These are phyloP conservation scores for Dermolepida albohirtum DNA, from an alignment of 2,888 invertebrate species.

Conservation along the genomic window DNA sequence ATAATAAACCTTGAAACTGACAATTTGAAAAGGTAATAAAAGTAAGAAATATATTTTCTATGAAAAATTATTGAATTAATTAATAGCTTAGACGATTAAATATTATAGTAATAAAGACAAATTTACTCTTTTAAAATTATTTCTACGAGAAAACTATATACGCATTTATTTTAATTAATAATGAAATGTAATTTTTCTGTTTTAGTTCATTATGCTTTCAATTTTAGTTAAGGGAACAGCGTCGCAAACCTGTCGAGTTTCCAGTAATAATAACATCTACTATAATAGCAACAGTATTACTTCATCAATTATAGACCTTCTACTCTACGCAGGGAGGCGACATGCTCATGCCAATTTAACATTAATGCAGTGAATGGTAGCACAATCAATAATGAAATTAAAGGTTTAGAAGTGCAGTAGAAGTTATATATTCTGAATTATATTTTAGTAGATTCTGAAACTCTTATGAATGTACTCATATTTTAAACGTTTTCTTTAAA, in stretches of 20 bases:
- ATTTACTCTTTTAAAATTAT: too few relatives aligned
- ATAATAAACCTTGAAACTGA: too few relatives aligned
- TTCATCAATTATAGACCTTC: conserved; percentile 1
- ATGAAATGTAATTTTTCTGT: not conserved
- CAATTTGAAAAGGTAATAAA: too few relatives aligned
- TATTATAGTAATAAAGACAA: too few relatives aligned
- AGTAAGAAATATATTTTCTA: too few relatives aligned
- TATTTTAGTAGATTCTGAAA: not conserved
- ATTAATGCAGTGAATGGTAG: conserved; percentile 29
- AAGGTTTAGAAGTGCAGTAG: not conserved
- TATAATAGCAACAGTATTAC: conserved; percentile 12
- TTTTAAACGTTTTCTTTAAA: too few relatives aligned
- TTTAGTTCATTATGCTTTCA: conserved; percentile 20
- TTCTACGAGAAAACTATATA: too few relatives aligned
- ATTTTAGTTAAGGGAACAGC: not conserved
- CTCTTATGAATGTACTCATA: too few relatives aligned
- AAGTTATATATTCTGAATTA: conserved; percentile 11
- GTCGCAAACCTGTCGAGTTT: conserved; percentile 6
- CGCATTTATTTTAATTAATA: not conserved
- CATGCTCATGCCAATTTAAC: conserved; percentile 28
- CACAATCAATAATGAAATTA: conserved; percentile 16
- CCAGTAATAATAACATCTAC: conserved; percentile 1
- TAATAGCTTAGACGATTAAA: too few relatives aligned
- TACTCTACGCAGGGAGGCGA: conserved; percentile 9
- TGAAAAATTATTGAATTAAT: too few relatives aligned